A percentile compares a stretch with the other conserved stretches of the same genome.
Conservation (phyloP, 2,797 vertebrate genomes). For the Lophotriccus pileatus region DNA sequence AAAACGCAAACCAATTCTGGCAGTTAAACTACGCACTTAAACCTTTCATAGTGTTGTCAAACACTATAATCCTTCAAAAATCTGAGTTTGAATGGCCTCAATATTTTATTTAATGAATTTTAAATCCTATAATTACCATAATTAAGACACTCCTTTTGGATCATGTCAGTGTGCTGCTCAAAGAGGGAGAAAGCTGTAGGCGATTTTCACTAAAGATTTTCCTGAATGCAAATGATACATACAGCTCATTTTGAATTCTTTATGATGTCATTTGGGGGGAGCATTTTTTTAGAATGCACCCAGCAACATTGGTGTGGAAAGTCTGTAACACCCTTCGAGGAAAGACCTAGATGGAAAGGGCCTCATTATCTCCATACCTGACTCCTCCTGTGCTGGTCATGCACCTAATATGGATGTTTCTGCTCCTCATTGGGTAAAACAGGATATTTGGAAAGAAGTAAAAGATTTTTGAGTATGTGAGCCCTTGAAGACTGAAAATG, state of each 20-base stretch:
- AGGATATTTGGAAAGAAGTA: not conserved
- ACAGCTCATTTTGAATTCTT: slow-evolving; percentile 15
- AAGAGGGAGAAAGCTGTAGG: slow-evolving; percentile 49
- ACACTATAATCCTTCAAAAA: slow-evolving; percentile 60
- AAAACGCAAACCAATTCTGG: slow-evolving; percentile 72
- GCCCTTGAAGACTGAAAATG: not conserved
- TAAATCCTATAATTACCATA: slow-evolving; percentile 65
- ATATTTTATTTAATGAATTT: slow-evolving; percentile 57
- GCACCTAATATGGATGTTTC: not conserved
- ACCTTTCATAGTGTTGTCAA: slow-evolving; percentile 75
- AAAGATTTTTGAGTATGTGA: not conserved
- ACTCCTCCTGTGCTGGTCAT: not conserved
- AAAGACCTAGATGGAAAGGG: not conserved
- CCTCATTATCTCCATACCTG: not conserved
- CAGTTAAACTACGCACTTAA: slow-evolving; percentile 70
- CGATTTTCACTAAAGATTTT: slow-evolving; percentile 45
- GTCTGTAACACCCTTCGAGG: not conserved
- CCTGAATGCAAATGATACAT: slow-evolving; percentile 34
- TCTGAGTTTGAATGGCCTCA: slow-evolving; percentile 48
- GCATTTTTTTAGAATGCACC: not conserved
- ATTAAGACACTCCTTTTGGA: slow-evolving; percentile 67
- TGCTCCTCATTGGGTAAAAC: not conserved
- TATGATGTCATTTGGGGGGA: not conserved
- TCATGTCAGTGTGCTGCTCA: slow-evolving; percentile 37
- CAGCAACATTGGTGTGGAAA: not conserved